Conservation (phyloP, 2,113 vertebrate species). For the Pristiophorus japonicus region DNA sequence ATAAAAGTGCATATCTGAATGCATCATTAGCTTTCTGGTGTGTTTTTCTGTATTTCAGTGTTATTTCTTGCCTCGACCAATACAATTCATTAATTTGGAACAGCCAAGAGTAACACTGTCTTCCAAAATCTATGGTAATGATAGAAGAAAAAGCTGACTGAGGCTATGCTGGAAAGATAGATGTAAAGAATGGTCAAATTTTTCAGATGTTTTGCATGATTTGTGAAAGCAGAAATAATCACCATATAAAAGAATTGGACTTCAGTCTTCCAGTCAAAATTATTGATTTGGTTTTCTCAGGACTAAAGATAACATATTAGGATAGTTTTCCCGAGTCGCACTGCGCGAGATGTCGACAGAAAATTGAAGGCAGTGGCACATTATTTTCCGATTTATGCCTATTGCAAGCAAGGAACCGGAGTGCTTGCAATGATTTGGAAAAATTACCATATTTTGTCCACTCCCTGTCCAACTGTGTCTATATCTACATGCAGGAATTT, state of each 20-base stretch:
- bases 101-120: background rate
- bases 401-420: no score
- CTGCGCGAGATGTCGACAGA: background rate
- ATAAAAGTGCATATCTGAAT: no score
- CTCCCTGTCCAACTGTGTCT: background rate
- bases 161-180: background rate
- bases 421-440: background rate
- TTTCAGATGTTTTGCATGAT: background rate
- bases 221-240: background rate
- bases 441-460: background rate
- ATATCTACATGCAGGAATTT: background rate
- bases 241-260: background rate
- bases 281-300: background rate
- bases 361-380: background rate
- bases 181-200: background rate
- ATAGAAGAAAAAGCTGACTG: background rate
- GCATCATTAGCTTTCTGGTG: background rate
- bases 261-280: background rate
- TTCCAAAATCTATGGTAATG: background rate
- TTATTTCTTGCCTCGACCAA: background rate
- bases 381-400: background rate
- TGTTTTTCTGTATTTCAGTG: background rate
- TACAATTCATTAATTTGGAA: background rate
- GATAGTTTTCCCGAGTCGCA: background rate
- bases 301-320: background rate